Base-by-base conservation (phyloP, 2,888 invertebrate species). In the Ceriagrion tenellum region DNA sequence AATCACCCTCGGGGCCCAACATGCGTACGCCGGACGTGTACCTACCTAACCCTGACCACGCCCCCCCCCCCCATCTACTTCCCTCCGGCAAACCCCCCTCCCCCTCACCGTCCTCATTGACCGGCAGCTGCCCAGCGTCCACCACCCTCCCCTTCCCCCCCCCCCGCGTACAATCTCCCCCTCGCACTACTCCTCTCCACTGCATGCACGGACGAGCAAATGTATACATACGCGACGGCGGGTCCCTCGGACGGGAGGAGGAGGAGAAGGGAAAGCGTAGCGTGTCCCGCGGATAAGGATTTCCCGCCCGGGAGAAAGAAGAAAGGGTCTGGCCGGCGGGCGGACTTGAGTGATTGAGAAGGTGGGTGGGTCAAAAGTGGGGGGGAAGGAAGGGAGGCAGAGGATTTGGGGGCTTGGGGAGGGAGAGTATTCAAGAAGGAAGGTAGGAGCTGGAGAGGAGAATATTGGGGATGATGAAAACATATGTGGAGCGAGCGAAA, bases 111-210 rank as follows among this genome's bases (percentile, higher is more conserved):
- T 0, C 26, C 89, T 26, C 89, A 55, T 91, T 91, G 91, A 91
- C 91, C 63, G 35, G 91, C 91, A 91, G 91, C 91, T 91, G 91
- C 63, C 91, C 91, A 63, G 35, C 91, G 59, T 30, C 55, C 93
- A 69, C 47, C 47, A 3, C 69, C 40, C 69, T 20, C 35, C 35
- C 63, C 23, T 23, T n/a, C n/a, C n/a, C 59, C 59, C 59, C 59
- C 59, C 59, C 20, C 59, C 59, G 56, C 30, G 4, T 8, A 47
- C 47, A 2, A 47, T 47, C 8, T 56, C 23, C 56, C n/a, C 81
- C 35, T n/a, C 16, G 4, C 26, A 23, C 47, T 47, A 23, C 47
- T 47, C 55, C 89, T 47, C 47, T 35, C 35, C 40, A 35, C 69
- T 35, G 35, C 30, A 81, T 35, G 81, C 81, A 81, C 81, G 81